Percentiles rank a stretch among this genome's conserved stretches.
Conservation (phyloP, 2,797 vertebrate genomes). For the Aphelocoma californica region DNA sequence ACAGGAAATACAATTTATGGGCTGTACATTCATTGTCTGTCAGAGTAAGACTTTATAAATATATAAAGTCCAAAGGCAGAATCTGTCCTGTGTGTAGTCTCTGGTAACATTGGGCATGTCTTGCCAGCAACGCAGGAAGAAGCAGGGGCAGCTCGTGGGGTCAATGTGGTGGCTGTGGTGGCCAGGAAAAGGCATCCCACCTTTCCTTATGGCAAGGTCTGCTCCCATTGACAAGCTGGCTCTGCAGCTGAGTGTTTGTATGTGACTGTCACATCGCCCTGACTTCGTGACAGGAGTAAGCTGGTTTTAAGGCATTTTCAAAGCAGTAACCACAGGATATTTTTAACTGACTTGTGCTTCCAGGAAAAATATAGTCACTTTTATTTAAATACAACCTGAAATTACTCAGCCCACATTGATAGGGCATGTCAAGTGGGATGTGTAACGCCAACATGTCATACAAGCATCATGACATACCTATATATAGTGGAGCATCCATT, state of each 20-base stretch:
- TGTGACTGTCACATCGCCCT: neutral
- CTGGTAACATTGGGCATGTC: neutral
- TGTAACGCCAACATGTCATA: conserved; percentile 35
- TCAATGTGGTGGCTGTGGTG: neutral
- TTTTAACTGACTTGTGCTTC: conserved; percentile 24
- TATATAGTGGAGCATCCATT: neutral
- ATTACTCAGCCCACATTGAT: neutral
- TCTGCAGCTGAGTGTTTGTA: neutral
- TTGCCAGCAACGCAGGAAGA: neutral
- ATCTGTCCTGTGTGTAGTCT: neutral
- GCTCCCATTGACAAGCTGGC: neutral
- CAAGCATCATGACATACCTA: neutral
- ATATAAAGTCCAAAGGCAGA: neutral
- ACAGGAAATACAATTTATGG: neutral
- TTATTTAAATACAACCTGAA: conserved; percentile 20
- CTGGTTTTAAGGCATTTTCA: neutral
- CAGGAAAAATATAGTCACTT: neutral
- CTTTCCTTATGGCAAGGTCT: neutral
- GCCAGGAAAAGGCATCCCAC: neutral
- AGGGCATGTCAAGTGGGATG: conserved; percentile 36
- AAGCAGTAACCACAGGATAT: neutral
- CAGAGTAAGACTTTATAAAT: neutral
- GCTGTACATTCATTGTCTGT: neutral
- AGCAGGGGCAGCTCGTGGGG: accelerated
- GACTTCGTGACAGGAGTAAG: neutral